phyloP scores from a whole-genome alignment of 2,113 vertebrate species.

The Dromaius novaehollandiae region DNA sequence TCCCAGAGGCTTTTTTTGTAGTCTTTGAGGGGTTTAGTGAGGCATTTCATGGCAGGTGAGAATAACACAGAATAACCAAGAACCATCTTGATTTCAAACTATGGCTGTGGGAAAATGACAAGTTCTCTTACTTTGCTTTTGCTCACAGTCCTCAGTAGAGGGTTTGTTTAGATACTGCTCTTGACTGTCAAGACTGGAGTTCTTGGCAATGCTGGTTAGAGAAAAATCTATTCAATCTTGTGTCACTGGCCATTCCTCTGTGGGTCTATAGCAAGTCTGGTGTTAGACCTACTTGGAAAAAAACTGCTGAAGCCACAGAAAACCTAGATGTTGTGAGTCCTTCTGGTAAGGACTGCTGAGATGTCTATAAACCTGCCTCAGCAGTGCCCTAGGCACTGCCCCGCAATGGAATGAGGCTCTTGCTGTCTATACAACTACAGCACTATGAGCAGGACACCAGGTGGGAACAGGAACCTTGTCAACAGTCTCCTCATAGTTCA shows the following conservation, averaged over 20 bases:
- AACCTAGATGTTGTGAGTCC: neutral
- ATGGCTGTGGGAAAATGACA: neutral
- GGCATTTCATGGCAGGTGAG: neutral
- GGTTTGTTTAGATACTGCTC: neutral
- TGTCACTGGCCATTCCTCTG: neutral
- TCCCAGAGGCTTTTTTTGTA: neutral
- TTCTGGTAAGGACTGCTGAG: neutral
- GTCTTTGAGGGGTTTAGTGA: neutral
- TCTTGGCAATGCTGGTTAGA: neutral
- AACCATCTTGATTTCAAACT: neutral
- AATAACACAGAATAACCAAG: neutral
- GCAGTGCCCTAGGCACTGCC: neutral
- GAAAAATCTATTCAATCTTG: neutral
- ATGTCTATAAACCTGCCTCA: neutral
- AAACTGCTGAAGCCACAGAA: neutral
- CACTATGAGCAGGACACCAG: neutral
- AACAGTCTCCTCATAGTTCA: neutral
- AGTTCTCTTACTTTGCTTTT: constrained; percentile 7
- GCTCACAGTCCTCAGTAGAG: neutral
- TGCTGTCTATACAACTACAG: neutral
- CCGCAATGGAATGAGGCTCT: neutral
- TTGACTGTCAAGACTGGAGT: neutral
- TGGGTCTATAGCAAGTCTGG: neutral
- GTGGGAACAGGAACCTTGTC: neutral
- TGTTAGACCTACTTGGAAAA: neutral